Conservation (phyloP, 2,888 invertebrate genomes). For the Phortica magna region DNA sequence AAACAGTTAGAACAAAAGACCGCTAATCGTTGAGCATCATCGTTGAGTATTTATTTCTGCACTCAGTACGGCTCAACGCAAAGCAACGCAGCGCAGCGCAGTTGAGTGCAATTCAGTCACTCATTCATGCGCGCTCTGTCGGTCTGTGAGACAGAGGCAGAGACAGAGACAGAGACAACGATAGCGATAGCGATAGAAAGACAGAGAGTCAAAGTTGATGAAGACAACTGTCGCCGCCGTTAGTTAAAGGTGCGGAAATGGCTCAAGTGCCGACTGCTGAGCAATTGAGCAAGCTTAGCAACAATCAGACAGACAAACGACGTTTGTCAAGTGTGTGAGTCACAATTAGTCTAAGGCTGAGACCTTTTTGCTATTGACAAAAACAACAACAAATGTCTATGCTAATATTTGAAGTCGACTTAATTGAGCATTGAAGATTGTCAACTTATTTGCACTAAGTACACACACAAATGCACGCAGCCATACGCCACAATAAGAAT, state of each 20-base stretch:
- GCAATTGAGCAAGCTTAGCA: background rate
- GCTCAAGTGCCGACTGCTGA: conserved; percentile 34
- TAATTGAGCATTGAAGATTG: conserved; percentile 40
- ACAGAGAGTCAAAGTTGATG: too few species aligned
- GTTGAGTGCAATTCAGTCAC: background rate
- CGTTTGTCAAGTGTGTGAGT: conserved; percentile 25
- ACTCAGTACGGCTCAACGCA: background rate
- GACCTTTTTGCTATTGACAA: too few species aligned
- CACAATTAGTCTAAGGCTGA: conserved; percentile 43
- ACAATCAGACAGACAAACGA: background rate
- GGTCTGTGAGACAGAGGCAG: too few species aligned
- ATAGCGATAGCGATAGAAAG: too few species aligned
- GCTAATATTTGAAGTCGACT: conserved; percentile 54
- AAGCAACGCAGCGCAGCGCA: background rate
- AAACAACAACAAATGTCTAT: conserved; percentile 34
- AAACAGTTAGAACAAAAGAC: conserved; percentile 4
- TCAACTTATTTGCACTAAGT: too few species aligned
- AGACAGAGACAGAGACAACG: too few species aligned
- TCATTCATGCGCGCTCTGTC: conserved; percentile 4
- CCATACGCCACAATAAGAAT: too few species aligned
- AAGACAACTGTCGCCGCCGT: background rate
- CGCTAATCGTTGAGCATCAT: conserved; percentile 27
- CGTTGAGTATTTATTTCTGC: background rate
- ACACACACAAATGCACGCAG: too few species aligned
- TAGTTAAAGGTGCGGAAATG: conserved; percentile 28